A percentile compares a stretch with the other conserved stretches of the same genome.
Evolutionary conservation across 1,140 invertebrate genomes (phyloP).

Genomic region (Micrasema minimum): DNA sequence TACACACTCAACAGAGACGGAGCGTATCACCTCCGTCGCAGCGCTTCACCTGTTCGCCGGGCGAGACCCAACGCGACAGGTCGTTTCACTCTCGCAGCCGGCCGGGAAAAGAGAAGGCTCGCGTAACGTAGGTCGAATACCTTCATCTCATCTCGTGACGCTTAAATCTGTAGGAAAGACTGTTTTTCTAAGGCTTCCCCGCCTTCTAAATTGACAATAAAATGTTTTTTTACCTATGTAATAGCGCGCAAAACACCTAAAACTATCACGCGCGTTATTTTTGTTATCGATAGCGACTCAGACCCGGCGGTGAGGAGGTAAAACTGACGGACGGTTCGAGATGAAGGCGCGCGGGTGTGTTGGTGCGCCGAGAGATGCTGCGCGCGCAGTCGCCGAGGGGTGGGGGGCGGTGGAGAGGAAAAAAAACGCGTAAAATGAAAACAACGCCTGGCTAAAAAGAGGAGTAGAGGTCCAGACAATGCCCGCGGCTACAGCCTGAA

Average conservation of each 20-base stretch:
- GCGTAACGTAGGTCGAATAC: conserved; percentile 33
- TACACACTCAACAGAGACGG: background rate
- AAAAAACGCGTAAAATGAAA: conserved; percentile 48
- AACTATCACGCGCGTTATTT: conserved; percentile 21
- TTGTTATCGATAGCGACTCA: conserved; percentile 35
- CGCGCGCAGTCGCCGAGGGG: conserved; percentile 23
- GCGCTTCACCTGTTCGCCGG: conserved; percentile 22
- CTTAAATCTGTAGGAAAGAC: conserved; percentile 7
- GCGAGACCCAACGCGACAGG: conserved; percentile 22
- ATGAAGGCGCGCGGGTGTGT: conserved; percentile 24
- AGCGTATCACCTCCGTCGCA: conserved; percentile 21
- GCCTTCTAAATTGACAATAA: conserved; percentile 26
- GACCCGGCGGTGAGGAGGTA: conserved; percentile 27
- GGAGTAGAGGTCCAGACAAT: conserved; percentile 48
- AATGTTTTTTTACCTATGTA: background rate
- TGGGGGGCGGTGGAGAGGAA: conserved; percentile 22
- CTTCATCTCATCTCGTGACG: conserved; percentile 29
- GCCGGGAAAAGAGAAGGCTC: conserved; percentile 12
- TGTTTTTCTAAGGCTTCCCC: conserved; percentile 19
- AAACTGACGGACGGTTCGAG: conserved; percentile 25
- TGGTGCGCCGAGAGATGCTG: conserved; percentile 33
- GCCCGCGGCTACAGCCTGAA: conserved; percentile 40
- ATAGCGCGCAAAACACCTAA: conserved; percentile 27
- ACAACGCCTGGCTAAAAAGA: conserved; percentile 47
- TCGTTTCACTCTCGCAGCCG: conserved; percentile 32